phyloP scores from a whole-genome alignment of 2,888 invertebrate genomes.

The Meteorus cinctellus region DNA sequence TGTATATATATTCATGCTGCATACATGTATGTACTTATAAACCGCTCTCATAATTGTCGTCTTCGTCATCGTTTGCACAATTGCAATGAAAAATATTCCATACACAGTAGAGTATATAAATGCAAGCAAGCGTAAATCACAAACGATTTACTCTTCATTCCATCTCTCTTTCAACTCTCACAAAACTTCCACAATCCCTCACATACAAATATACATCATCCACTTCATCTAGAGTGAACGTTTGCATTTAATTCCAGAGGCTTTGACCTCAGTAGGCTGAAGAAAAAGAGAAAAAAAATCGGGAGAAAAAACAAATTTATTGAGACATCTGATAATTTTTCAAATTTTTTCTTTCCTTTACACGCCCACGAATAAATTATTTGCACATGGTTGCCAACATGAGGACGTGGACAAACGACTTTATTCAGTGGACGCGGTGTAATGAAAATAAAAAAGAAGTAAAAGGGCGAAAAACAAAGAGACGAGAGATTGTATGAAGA shows the following conservation, averaged over 20 bases:
- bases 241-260: constrained; percentile 14
- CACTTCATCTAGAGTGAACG: constrained; percentile 1
- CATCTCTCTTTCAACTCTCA: not conserved
- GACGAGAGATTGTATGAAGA: not conserved
- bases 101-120: not conserved
- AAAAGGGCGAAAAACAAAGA: not conserved
- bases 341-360: not conserved
- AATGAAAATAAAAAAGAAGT: not conserved
- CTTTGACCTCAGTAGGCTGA: constrained; percentile 4
- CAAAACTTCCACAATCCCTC: not conserved
- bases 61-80: not conserved
- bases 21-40: not conserved
- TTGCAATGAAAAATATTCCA: not conserved
- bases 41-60: not conserved
- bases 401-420: not conserved
- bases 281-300: not conserved
- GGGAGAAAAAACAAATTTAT: not conserved
- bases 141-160: constrained; percentile 10
- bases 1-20: not conserved
- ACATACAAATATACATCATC: not conserved
- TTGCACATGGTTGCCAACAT: not conserved
- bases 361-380: constrained; percentile 12
- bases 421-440: not conserved
- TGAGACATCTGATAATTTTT: not conserved
- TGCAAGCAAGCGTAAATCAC: constrained; percentile 7